Evolutionary conservation across 2,888 invertebrate species (phyloP), one percentile per base, ranked within the genome.

Genomic region (Rhamphomyia laevipes): DNA sequence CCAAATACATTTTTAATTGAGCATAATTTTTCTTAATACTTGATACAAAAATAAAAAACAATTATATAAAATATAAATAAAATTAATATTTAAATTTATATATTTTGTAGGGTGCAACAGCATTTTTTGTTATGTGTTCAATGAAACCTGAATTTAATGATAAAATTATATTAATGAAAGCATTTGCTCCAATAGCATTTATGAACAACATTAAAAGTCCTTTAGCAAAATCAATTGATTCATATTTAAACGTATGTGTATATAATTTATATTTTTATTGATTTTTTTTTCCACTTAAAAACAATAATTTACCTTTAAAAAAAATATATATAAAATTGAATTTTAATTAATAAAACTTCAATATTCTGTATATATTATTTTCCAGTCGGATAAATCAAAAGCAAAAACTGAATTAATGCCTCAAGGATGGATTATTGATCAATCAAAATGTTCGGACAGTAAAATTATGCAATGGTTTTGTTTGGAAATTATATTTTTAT

Each of bases 121-220:
- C 73, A 1, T 84, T 83, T 64, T 84, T 77, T 58, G 81, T 83
- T 0, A 75, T 84, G 80, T 73, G 74, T 10, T 76, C 81, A 0
- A 70, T 77, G 55, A 69, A 72, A 6, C 81, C 84, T 0, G 76
- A 77, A 30, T 84, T 82, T 58, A 84, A 84, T 59, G 63, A 68
- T 1, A 84, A 83, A 64, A 74, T 86, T 13, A 73, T 74, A 48
- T 76, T 78, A 1, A 79, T 80, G 75, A 77, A 80, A 53, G 80
- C 81, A 13, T 66, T 85, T 56, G 84, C 83, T 1, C 86, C 86
- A 0, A 80, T 86, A 0, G 81, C 81, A 0, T 84, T 76, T 56
- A 76, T 67, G 37, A 62, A 58, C 13, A 63, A 67, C 30, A 66
- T 67, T 1, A 65, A 63, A 21, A 63, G 66, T 59, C 66, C 67